Conservation (phyloP, 1,140 invertebrate species). For the Anoplophora glabripennis region DNA sequence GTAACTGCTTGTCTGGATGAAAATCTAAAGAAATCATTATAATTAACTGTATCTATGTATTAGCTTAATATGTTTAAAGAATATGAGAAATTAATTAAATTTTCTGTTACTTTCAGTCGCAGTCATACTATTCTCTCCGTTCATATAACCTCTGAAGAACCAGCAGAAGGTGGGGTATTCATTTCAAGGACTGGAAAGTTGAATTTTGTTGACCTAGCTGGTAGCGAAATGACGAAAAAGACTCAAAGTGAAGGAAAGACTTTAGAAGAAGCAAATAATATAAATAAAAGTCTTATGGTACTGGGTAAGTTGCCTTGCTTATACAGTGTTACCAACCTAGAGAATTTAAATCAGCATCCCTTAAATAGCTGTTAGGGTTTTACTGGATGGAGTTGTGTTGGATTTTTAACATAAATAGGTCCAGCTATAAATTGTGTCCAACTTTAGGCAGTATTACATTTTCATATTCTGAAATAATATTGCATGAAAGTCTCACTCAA, state of each 20-base stretch:
- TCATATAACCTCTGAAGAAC: conserved; percentile 76
- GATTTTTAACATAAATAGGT: too few relatives aligned
- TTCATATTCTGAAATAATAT: too few relatives aligned
- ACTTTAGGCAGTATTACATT: too few relatives aligned
- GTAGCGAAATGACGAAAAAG: conserved; percentile 91
- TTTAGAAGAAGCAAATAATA: conserved; percentile 91
- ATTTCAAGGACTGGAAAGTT: conserved; percentile 86
- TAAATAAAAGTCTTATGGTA: conserved; percentile 95
- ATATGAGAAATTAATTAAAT: conserved; percentile 2
- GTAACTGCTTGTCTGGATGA: too few relatives aligned
- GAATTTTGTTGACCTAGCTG: conserved; percentile 92
- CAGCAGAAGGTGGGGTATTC: conserved; percentile 79
- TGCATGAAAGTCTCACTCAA: too few relatives aligned
- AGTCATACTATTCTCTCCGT: conserved; percentile 94
- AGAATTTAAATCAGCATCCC: too few relatives aligned
- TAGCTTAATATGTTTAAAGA: too few relatives aligned
- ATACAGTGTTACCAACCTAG: too few relatives aligned
- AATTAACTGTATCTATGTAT: too few relatives aligned
- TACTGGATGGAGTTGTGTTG: too few relatives aligned
- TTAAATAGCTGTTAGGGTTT: too few relatives aligned
- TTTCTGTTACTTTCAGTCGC: conserved; percentile 50
- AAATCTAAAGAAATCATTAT: background rate
- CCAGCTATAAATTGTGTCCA: too few relatives aligned
- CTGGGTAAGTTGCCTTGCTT: conserved; percentile 61
- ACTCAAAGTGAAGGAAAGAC: conserved; percentile 90